Conservation (phyloP, 30 jellyfish, hydroid and myxozoan genomes). For the Pseudorhiza aurosa region DNA sequence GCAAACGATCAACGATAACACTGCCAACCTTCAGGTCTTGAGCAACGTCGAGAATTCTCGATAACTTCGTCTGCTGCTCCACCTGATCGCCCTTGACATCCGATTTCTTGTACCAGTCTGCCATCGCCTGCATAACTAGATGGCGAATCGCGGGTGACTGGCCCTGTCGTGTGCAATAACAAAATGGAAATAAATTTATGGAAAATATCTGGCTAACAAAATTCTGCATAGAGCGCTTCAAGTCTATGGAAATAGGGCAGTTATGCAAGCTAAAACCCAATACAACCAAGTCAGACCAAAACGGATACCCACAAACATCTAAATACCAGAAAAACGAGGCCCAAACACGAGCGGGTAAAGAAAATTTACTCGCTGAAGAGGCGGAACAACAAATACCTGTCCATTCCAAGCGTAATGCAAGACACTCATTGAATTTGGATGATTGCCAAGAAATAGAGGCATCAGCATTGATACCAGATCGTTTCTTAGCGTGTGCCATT, state of each 20-base stretch:
- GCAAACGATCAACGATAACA: no score
- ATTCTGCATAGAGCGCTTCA: no score
- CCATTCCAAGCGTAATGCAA: constrained; percentile 98
- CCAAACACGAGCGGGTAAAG: no score
- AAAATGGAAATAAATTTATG: neutral
- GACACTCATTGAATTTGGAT: constrained; percentile 96
- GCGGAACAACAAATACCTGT: constrained; percentile 57
- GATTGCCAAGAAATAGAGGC: constrained; percentile 94
- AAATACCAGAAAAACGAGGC: no score
- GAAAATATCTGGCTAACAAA: no score
- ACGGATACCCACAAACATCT: no score
- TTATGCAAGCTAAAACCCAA: no score
- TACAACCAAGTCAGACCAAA: no score
- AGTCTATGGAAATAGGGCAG: no score
- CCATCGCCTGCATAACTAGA: constrained; percentile 94
- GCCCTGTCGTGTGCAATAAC: constrained; percentile 44
- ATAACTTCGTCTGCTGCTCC: constrained; percentile 92
- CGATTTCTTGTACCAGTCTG: constrained; percentile 93
- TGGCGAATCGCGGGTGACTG: constrained; percentile 91
- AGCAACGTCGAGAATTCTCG: constrained; percentile 94
- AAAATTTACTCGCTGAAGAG: no score
- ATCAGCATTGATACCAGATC: constrained; percentile 93
- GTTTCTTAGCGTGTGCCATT: constrained; percentile 90
- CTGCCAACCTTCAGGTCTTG: constrained; percentile 88
- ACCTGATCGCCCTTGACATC: constrained; percentile 91